Evolutionary conservation across 2,113 vertebrate species (phyloP).

Genomic region (Zosterops japonicus): DNA sequence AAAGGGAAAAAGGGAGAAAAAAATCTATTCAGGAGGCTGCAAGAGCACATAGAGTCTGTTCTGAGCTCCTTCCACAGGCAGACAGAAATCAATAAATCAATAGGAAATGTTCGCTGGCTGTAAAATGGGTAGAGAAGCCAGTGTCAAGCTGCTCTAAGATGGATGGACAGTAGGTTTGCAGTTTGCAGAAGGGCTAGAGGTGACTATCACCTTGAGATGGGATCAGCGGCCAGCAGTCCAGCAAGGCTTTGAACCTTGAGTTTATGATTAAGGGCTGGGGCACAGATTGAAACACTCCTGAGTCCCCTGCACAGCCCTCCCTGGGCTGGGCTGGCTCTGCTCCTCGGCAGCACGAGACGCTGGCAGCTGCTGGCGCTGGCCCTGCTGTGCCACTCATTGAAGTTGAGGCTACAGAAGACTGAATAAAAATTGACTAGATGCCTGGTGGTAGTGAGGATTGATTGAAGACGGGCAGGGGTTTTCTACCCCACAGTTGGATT

Average conservation of each 20-base stretch:
- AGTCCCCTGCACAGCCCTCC: not conserved
- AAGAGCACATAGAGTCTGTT: conserved; percentile 86
- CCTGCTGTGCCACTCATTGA: conserved; percentile 88
- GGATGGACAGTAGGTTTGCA: conserved; percentile 85
- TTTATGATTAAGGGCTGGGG: conserved; percentile 79
- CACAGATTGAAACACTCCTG: conserved; percentile 60
- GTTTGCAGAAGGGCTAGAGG: conserved; percentile 80
- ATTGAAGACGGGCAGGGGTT: conserved; percentile 85
- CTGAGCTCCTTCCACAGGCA: conserved; percentile 88
- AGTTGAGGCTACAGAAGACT: conserved; percentile 74
- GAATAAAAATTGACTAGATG: conserved; percentile 83
- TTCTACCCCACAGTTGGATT: conserved; percentile 82
- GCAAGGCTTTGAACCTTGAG: conserved; percentile 74
- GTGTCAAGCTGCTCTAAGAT: conserved; percentile 90
- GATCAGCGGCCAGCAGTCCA: conserved; percentile 72
- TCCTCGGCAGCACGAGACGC: not conserved
- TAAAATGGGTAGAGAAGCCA: conserved; percentile 90
- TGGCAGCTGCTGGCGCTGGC: conserved; percentile 55
- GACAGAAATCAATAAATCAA: conserved; percentile 98
- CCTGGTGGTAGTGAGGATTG: conserved; percentile 83
- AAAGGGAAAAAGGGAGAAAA: conserved; percentile 81
- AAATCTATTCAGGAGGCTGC: conserved; percentile 85
- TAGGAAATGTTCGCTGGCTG: conserved; percentile 95
- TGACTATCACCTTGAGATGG: conserved; percentile 83
- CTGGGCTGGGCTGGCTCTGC: not conserved